Base-by-base conservation (phyloP, 2,888 invertebrate species). In the Ischnura elegans region DNA sequence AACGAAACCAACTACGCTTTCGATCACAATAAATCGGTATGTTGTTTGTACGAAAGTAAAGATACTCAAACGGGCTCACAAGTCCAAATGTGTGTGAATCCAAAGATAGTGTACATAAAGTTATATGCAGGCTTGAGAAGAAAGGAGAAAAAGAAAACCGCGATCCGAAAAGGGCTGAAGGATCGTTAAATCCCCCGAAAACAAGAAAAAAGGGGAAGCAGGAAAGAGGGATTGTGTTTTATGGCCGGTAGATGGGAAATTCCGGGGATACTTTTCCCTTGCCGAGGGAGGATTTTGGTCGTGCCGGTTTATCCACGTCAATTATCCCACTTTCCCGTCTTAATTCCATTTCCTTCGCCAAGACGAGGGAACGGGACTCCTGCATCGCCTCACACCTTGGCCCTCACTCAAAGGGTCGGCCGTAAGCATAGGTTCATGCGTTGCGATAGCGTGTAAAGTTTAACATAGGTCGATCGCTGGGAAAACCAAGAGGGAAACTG, bases 221-320 rank as follows among this genome's bases (percentile, higher is more conserved):
- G 76, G 76, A 76, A 76, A 76, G 76, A 29, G 76, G 16, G 76
- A 76, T 76, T 16, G n/a, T 76, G 36, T 76, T 76, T 76, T 36
- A 76, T 13, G 76, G 76, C 76, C 76, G 76, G 76, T 76, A 76
- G 76, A 76, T 76, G 76, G 76, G 76, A 76, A 76, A 76, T 76
- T 76, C 76, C 76, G 36, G 76, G 76, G n/a, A 76, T 76, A 76
- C 13, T 76, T 76, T 76, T 36, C 25, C 13, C 76, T 25, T 36
- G 36, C 61, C 61, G 25, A n/a, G 61, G 19, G 76, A 16, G 29
- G 36, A 76, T 29, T 36, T 76, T 36, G 76, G 76, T 36, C 29
- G 0, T 36, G 36, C 10, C 76, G 76, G 66, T 76, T 76, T 36
- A 76, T 76, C 76, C 36, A 76, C 76, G 76, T 76, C 76, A 76